Evolutionary conservation across 2,797 vertebrate species (phyloP), one percentile per base, ranked within the genome.

Genomic region (Salmo trutta): DNA sequence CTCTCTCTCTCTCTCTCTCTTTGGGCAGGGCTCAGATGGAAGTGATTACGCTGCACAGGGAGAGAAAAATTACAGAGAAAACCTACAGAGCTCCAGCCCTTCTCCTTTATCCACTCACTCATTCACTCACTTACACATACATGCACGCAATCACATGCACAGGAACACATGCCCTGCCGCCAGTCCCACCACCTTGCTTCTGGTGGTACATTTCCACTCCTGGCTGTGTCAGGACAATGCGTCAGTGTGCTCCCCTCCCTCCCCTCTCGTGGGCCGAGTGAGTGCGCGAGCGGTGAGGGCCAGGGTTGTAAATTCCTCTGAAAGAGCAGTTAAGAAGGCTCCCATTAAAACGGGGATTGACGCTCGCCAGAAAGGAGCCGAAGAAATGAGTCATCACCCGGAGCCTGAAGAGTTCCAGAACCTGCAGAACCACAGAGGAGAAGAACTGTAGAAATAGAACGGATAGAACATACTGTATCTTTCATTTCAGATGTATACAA

Each of bases 41-140:
- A 94, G 92, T 78, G 85, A 93, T 95, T 94, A 94, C 66, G 77
- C 83, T 78, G 78, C 19, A 83, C 85, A 81, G 83, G 83, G 91
- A 89, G 89, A 75, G 88, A 79, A 90, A 93, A 94, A 94, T 93
- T 94, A 94, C 91, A 93, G 91, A 92, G 90, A 79, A 82, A 90
- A 90, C 89, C 84, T 86, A 87, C 85, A 90, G 86, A 83, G 78
- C 82, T 85, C 85, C 82, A 89, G 82, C 80, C 87, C 81, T 87
- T 75, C 87, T 87, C 85, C 75, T 89, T 88, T 81, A 79, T 79
- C 33, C 31, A 69, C 17, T 69, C 31, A 71, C 80, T 81, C 84
- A 72, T 75, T 73, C 75, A 67, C 69, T 74, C 65, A 77, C 76
- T 77, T 62, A 82, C 19, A 76, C 24, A 71, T 4, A 12, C 64